phyloP scores from a whole-genome alignment of 2,888 invertebrate species.

The Hyppa rectilinea region DNA sequence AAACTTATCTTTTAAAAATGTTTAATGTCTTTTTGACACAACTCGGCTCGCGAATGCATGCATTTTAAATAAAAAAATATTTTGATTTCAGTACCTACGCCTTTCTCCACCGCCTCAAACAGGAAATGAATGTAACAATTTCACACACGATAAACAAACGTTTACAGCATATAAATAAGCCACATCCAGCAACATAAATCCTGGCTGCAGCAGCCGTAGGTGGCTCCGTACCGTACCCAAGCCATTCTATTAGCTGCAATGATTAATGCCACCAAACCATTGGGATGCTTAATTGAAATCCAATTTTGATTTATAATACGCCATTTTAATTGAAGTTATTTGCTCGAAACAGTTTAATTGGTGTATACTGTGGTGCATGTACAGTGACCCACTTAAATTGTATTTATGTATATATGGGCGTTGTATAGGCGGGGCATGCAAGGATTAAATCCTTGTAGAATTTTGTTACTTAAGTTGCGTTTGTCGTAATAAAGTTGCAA shows the following conservation, averaged over 20 bases:
- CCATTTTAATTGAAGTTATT: slow-evolving; percentile 76
- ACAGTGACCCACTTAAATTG: slow-evolving; percentile 50
- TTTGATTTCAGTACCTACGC: no score
- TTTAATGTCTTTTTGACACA: neutral
- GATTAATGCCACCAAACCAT: slow-evolving; percentile 79
- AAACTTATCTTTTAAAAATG: neutral
- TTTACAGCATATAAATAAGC: slow-evolving; percentile 18
- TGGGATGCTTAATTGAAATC: slow-evolving; percentile 83
- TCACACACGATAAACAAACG: slow-evolving; percentile 43
- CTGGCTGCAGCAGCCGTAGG: slow-evolving; percentile 61
- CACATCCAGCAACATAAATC: slow-evolving; percentile 53
- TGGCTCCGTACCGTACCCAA: slow-evolving; percentile 63
- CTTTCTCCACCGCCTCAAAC: neutral
- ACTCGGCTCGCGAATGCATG: neutral
- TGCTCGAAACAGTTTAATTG: slow-evolving; percentile 69
- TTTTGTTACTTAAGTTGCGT: slow-evolving; percentile 19
- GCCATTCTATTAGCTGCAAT: slow-evolving; percentile 75
- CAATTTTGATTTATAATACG: slow-evolving; percentile 79
- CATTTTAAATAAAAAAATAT: neutral
- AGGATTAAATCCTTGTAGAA: slow-evolving; percentile 36
- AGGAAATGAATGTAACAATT: slow-evolving; percentile 25
- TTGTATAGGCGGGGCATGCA: slow-evolving; percentile 38
- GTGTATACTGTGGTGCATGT: slow-evolving; percentile 48
- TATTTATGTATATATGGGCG: slow-evolving; percentile 54
- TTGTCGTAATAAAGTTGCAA: slow-evolving; percentile 22